A percentile compares a stretch with the other conserved stretches of the same genome.
These are phyloP conservation scores for Phyllotis vaccarum DNA, from an alignment of 2,797 vertebrate species.

Conservation along the genomic window DNA sequence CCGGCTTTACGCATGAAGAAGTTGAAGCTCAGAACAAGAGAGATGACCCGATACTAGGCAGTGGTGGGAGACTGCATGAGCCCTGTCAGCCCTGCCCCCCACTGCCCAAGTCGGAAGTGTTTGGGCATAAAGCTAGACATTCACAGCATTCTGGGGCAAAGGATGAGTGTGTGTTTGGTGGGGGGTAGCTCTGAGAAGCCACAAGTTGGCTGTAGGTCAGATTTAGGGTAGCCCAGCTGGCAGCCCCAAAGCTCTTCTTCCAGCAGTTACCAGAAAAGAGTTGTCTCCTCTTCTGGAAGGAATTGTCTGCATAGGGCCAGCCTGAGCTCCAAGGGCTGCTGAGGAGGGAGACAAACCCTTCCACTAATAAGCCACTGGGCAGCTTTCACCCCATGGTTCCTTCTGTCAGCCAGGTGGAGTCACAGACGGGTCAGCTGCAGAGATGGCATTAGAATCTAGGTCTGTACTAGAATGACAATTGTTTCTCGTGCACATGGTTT, in stretches of 20 bases:
- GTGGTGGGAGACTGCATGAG: not conserved
- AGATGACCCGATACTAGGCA: slow-evolving; percentile 52
- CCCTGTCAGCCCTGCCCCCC: too few relatives aligned
- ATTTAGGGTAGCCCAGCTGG: not conserved
- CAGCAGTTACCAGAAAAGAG: not conserved
- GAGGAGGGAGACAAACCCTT: not conserved
- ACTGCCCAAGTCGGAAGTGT: not conserved
- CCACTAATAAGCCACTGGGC: not conserved
- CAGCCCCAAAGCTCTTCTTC: not conserved
- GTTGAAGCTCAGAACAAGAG: not conserved
- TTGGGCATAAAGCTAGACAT: slow-evolving; percentile 8
- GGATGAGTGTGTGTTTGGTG: not conserved
- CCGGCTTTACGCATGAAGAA: slow-evolving; percentile 24
- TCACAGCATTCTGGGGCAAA: slow-evolving; percentile 23
- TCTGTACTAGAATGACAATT: not conserved
- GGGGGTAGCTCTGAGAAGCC: not conserved
- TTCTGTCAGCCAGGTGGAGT: not conserved
- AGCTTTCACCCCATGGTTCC: not conserved
- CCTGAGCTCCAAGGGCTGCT: not conserved
- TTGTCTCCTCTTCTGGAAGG: not conserved
- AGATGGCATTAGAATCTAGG: not conserved
- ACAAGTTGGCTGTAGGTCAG: not conserved
- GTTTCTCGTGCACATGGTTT: not conserved
- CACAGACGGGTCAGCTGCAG: not conserved
- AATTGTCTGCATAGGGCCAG: not conserved